Base-by-base conservation (phyloP, 2,888 invertebrate genomes). In the Cyaniris semiargus region DNA sequence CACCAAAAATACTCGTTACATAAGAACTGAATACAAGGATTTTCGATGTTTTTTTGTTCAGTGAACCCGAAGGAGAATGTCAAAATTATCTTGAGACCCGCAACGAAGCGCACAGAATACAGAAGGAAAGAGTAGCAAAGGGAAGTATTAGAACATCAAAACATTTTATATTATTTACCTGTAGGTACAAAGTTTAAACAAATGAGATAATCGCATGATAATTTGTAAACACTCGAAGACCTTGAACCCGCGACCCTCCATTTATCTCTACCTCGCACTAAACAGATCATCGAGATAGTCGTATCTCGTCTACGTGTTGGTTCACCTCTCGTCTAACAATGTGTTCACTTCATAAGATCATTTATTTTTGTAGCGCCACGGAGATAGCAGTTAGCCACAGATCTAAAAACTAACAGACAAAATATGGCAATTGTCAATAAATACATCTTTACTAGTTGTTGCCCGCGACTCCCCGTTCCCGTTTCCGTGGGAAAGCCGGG, bases 231-330 rank as follows among this genome's bases (percentile, higher is more conserved):
- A 31, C 56, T 56, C 18, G 56, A 4, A 60, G 76, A 31, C 78
- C 78, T 78, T 79, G 79, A 79, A 79, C 78, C 77, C 77, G 72
- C 66, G 76, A 78, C 78, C 76, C 71, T 71, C 78, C 70, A 74
- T 79, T 71, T 78, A 77, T 77, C 72, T 79, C 76, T 76, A 72
- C 77, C 38, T 78, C 23, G 60, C 78, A 76, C 66, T 75, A 18
- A 72, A 72, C 72, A 74, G 74, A 74, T 74, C 74, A 74, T 74
- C 53, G 18, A 72, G 53, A 74, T 74, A 48, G 48, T 53, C 15
- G 18, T 72, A 44, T 21, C 23, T 48, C 21, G 48, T 44, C 53
- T 74, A 27, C 18, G 74, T 44, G 38, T 72, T 48, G 21, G 27
- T 53, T 13, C 53, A 27, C 23, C 48, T 74, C 38, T 74, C 27